Base-by-base conservation (phyloP, 2,113 vertebrate species). In the Nothobranchius kuhntae region DNA sequence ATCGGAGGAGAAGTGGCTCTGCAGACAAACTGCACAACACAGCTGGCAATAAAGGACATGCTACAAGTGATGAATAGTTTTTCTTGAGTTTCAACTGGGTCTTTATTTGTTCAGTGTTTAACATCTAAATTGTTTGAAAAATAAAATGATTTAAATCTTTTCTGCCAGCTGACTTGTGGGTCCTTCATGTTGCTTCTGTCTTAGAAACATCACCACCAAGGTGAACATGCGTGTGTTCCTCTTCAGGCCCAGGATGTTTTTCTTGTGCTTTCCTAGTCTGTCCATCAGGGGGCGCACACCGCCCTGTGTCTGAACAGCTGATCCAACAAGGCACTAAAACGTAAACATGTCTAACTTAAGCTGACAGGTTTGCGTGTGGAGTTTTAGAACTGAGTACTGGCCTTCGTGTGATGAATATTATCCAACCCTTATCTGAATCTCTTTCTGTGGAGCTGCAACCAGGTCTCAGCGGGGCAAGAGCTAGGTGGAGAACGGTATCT, bases 91-190 rank as follows among this genome's bases (percentile, higher is more conserved):
- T 82, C 85, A 84, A 82, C 70, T 83, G 77, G 89, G 73, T 89
- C 84, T 85, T 86, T 85, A 71, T 91, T 88, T 91, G 88, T 92
- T 92, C 85, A 87, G 87, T 91, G 89, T 93, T 91, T 89, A 92
- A 89, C 89, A 90, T 90, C 87, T 92, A 85, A 65, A 83, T 90
- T 93, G 89, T 92, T 92, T 88, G 87, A 86, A 91, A 91, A 93
- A 91, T 91, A 88, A 93, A 91, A 89, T 85, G 70, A 91, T 91
- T 80, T 78, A 88, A 93, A 91, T 78, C 76, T 81, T 84, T 60
- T 80, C 75, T 9, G 68, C 82, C 57, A 3, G 69, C 73, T 74
- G 64, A 59, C 72, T 73, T 21, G 46, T 75, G 61, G 51, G 24
- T 81, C 47, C 65, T 71, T 75, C 61, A 45, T 3, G 30, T 35